Evolutionary conservation across 1,140 invertebrate genomes (phyloP).

Genomic region (Fopius arisanus): DNA sequence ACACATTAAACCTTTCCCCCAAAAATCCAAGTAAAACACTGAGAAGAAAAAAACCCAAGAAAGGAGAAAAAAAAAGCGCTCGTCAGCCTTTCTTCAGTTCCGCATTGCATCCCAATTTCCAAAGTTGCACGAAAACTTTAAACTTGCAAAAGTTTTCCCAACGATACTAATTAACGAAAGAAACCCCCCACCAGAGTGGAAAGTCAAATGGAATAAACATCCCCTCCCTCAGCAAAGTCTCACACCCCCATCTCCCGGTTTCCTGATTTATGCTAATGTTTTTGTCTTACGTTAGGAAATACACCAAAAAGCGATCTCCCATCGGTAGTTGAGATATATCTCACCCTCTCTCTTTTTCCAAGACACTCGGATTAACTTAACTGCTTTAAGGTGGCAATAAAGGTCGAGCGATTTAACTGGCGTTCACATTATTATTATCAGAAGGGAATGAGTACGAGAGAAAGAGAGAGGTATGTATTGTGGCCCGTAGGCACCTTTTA

Average conservation of each 20-base stretch:
- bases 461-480: background rate
- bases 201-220: conserved; percentile 61
- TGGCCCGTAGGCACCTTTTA: background rate
- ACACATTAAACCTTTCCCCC: background rate
- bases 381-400: conserved; percentile 63
- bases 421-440: conserved; percentile 44
- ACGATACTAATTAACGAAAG: conserved; percentile 30
- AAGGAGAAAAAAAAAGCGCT: background rate
- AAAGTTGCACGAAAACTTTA: background rate
- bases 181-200: background rate
- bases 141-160: conserved; percentile 16
- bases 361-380: conserved; percentile 60
- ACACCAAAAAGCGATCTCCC: conserved; percentile 58
- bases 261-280: conserved; percentile 66
- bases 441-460: background rate
- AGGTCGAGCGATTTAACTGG: conserved; percentile 62
- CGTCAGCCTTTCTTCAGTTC: background rate
- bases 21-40: background rate
- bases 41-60: background rate
- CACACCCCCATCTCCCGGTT: conserved; percentile 29
- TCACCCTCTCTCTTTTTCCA: background rate
- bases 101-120: background rate
- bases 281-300: conserved; percentile 61
- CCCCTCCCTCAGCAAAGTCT: background rate
- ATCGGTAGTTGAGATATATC: background rate